Evolutionary conservation across 1,140 invertebrate genomes (phyloP).

Genomic region (Steinernema khuongi): DNA sequence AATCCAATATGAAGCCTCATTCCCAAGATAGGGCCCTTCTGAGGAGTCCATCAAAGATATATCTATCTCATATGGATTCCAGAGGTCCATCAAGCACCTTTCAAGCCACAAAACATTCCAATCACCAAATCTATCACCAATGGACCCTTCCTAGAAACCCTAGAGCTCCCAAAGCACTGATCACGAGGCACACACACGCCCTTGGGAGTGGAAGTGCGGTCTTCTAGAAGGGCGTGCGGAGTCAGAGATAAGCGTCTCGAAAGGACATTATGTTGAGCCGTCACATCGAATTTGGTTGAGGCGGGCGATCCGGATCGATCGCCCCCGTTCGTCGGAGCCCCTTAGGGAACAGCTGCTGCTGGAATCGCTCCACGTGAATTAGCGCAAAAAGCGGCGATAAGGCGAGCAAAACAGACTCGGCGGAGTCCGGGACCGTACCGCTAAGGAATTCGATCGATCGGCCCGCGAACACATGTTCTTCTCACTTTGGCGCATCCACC

Average conservation of each 20-base stretch:
- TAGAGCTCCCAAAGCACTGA: no score
- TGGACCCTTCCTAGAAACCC: no score
- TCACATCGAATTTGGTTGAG: background rate
- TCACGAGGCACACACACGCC: no score
- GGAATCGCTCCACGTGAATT: background rate
- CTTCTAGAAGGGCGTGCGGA: background rate
- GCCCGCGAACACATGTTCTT: background rate
- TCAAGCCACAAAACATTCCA: no score
- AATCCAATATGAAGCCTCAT: no score
- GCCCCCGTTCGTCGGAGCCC: background rate
- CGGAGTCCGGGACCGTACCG: background rate
- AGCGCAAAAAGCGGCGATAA: background rate
- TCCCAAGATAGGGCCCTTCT: no score
- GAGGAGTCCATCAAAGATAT: no score
- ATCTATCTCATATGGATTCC: no score
- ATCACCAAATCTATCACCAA: no score
- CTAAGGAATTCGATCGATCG: constrained; percentile 15
- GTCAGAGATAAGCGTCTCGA: background rate
- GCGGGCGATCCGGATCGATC: background rate
- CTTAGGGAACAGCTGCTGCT: constrained; percentile 4
- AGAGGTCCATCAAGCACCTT: no score
- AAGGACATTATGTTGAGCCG: constrained; percentile 1
- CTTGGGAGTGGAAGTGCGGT: no score
- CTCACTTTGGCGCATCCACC: background rate
- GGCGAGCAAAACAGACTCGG: background rate